These are phyloP conservation scores for Ianthella basta DNA, from an alignment of 37 sponge, comb jelly and placozoan species.

Conservation along the genomic window DNA sequence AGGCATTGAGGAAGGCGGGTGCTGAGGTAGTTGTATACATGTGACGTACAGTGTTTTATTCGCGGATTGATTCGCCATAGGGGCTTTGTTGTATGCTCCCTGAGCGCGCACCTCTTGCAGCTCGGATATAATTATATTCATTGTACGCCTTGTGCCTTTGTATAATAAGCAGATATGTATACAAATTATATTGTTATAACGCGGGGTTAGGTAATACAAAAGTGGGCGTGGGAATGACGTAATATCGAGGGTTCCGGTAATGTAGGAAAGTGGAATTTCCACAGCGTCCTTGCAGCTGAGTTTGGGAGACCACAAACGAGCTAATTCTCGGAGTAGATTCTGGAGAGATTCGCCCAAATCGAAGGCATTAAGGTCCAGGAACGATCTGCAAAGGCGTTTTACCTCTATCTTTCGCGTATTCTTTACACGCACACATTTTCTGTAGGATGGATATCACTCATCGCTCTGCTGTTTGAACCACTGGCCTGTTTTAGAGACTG, in stretches of 20 bases:
- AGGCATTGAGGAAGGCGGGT: too few relatives aligned
- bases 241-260: constrained; percentile 25
- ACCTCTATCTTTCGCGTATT: neutral
- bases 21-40: too few relatives aligned
- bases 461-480: neutral
- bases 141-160: too few relatives aligned
- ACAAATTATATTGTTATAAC: too few relatives aligned
- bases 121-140: too few relatives aligned
- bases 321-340: constrained; percentile 31
- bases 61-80: too few relatives aligned
- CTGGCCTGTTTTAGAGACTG: neutral
- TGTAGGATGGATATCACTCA: neutral
- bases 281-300: constrained; percentile 30
- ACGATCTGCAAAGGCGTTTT: constrained; percentile 20
- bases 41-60: too few relatives aligned
- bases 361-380: neutral
- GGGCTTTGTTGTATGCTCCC: too few relatives aligned
- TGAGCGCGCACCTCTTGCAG: too few relatives aligned
- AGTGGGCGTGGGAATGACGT: too few relatives aligned
- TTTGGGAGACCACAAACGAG: neutral
- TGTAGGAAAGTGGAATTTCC: constrained; percentile 41
- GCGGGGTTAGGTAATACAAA: too few relatives aligned
- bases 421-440: neutral
- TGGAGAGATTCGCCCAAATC: neutral
- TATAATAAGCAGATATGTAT: too few relatives aligned